Conservation (phyloP, 2,113 vertebrate genomes). For the Seriola dumerili region DNA sequence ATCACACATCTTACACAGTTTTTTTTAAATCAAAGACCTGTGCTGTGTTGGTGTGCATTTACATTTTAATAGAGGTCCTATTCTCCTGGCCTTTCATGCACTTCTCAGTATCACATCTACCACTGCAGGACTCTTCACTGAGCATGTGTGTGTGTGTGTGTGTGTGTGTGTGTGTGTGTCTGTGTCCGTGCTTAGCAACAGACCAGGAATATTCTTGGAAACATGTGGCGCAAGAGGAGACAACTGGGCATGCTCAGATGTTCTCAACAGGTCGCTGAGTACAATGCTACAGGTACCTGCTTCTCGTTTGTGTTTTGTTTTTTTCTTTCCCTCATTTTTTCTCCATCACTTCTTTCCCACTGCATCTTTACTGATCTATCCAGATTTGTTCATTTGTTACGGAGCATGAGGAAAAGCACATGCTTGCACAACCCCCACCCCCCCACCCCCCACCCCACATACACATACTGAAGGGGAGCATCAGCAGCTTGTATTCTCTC, state of each 20-base stretch:
- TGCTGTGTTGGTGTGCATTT: neutral
- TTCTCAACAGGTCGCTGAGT: slow-evolving; percentile 70
- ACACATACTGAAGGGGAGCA: slow-evolving; percentile 54
- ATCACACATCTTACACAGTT: neutral
- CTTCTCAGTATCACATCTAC: slow-evolving; percentile 6
- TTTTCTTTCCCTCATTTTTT: neutral
- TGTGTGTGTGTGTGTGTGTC: neutral
- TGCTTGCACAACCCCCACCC: neutral
- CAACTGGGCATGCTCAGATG: slow-evolving; percentile 63
- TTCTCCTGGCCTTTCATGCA: slow-evolving; percentile 8
- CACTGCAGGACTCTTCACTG: slow-evolving; percentile 2
- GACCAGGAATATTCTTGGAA: slow-evolving; percentile 60
- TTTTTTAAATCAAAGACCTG: neutral
- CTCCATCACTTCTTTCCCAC: neutral
- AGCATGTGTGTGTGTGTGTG: neutral
- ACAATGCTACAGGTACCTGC: slow-evolving; percentile 54
- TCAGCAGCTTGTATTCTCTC: slow-evolving; percentile 76
- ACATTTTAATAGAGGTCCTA: neutral
- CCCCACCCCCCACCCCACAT: neutral
- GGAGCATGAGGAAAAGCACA: slow-evolving; percentile 38
- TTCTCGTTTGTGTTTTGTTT: neutral
- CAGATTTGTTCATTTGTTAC: slow-evolving; percentile 7
- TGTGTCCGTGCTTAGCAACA: slow-evolving; percentile 57
- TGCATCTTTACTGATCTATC: slow-evolving; percentile 18
- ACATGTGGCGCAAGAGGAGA: slow-evolving; percentile 55